Base-by-base conservation (phyloP, 2,797 vertebrate genomes). In the Limosa lapponica region DNA sequence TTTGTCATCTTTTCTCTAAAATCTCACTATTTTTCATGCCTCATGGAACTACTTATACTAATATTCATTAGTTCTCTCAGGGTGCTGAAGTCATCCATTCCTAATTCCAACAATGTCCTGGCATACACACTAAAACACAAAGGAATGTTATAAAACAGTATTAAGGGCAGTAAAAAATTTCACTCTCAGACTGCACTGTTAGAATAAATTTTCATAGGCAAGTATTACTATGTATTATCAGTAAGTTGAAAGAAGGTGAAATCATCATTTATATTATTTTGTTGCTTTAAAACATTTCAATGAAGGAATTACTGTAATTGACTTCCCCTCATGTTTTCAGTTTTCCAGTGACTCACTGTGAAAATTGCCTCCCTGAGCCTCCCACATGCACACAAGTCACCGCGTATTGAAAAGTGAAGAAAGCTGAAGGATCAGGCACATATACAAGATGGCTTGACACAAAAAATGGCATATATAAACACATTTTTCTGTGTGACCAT, bases 1-100 rank as follows among this genome's bases (percentile, higher is more conserved):
- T 86, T 94, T 91, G 37, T 57, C 10, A 2, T 86, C n/a, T 83
- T 87, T 77, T 83, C 11, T 90, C 65, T 59, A 83, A 89, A 80
- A 62, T 71, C n/a, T 92, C 43, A 28, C 49, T 34, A 14, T 44
- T 39, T 85, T 92, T 83, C 37, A 34, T 58, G 43, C 49, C 57
- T 89, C 39, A 43, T 91, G 19, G 58, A 96, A 81, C 51, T 87
- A 43, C 64, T 92, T 72, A 92, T 18, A 58, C 49, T 90, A 78
- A 90, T 94, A 52, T 87, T 89, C 67, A 27, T 91, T 73, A 87
- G 34, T 74, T 85, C 39, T 48, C 46, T 67, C 19, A 70, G 48
- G 16, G 11, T 65, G 46, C 39, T 87, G 58, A 87, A 96, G 75
- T 72, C n/a, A 75, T 66, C 39, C 39, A 36, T 80, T 86, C 22